Percentiles rank a stretch among this genome's conserved stretches.
Evolutionary conservation across 2,797 vertebrate genomes (phyloP).

Genomic region (Eulemur rubriventer): DNA sequence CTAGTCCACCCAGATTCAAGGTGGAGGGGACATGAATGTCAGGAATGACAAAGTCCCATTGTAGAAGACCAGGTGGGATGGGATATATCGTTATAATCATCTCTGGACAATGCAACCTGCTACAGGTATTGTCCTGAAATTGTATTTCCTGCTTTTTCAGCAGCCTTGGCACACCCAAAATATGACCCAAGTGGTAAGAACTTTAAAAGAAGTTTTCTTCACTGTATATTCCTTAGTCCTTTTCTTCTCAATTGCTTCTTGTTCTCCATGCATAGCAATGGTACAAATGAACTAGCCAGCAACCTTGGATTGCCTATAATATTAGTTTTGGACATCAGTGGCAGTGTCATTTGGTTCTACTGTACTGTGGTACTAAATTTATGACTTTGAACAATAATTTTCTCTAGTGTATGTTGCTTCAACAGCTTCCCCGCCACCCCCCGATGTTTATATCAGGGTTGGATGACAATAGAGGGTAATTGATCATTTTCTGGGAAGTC

Average conservation of each 20-base stretch:
- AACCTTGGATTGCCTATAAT: neutral
- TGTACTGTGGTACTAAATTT: neutral
- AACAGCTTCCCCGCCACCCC: neutral
- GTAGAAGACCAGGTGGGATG: neutral
- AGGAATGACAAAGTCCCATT: neutral
- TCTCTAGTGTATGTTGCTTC: neutral
- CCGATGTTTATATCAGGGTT: neutral
- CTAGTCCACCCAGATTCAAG: no score
- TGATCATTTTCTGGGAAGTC: neutral
- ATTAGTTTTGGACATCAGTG: neutral
- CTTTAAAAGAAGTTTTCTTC: neutral
- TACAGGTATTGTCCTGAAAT: neutral
- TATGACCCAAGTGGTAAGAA: neutral
- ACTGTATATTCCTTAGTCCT: neutral
- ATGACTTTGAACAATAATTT: neutral
- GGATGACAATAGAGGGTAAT: neutral
- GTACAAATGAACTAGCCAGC: neutral
- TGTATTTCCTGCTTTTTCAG: neutral
- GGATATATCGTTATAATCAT: neutral
- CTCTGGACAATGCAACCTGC: neutral
- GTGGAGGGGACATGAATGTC: neutral
- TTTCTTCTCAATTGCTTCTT: neutral
- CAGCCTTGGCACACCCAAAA: neutral
- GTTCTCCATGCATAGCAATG: neutral
- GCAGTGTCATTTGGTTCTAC: neutral